Evolutionary conservation across 1,140 invertebrate genomes (phyloP).

Genomic region (Drosophila baimaii): DNA sequence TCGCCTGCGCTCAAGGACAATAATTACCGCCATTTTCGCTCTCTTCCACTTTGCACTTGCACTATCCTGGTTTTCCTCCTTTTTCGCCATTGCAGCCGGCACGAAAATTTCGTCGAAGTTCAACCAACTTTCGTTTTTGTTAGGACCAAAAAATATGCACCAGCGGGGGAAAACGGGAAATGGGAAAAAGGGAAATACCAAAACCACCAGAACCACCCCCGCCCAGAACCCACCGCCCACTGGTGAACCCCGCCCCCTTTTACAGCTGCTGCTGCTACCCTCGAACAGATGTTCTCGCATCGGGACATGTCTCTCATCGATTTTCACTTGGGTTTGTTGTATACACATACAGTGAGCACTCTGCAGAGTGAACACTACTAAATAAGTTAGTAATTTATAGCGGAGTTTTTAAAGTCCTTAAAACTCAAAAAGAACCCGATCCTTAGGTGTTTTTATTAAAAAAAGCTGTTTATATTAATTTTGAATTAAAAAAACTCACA

Average conservation of each 20-base stretch:
- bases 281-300: constrained; percentile 51
- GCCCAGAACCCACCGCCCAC: constrained; percentile 31
- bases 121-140: constrained; percentile 82
- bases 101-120: constrained; percentile 63
- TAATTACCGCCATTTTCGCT: constrained; percentile 57
- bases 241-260: constrained; percentile 27
- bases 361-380: neutral
- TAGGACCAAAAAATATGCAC: constrained; percentile 69
- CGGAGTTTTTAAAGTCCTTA: neutral
- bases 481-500: neutral
- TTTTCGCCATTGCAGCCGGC: constrained; percentile 24
- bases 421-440: rapidly evolving
- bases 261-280: constrained; percentile 52
- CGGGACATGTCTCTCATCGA: constrained; percentile 55
- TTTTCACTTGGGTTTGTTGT: constrained; percentile 47
- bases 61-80: constrained; percentile 46
- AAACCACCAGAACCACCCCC: constrained; percentile 26
- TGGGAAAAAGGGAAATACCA: constrained; percentile 36
- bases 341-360: constrained; percentile 14
- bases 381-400: neutral
- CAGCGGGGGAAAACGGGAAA: constrained; percentile 31
- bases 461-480: neutral
- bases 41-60: constrained; percentile 62
- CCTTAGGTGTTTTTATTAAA: no score
- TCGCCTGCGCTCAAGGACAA: constrained; percentile 60